Evolutionary conservation across 2,888 invertebrate genomes (phyloP), one percentile per base, ranked within the genome.

Genomic region (Drosophila crucigera): DNA sequence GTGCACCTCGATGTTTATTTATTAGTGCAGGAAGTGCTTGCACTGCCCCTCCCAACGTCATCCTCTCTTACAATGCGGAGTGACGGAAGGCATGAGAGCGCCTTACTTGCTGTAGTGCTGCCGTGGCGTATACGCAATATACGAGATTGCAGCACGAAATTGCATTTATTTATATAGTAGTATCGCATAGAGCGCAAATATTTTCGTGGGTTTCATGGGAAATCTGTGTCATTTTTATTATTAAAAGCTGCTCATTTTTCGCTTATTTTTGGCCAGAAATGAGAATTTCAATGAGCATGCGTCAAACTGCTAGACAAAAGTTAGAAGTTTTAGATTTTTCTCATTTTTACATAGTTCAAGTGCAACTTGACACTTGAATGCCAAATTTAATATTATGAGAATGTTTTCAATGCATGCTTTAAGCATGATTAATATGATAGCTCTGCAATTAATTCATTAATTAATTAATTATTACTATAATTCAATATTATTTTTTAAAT

Each of bases 221-320:
- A 85, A 84, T 90, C 67, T 90, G 91, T 84, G 84, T 84, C 84
- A 84, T 78, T 89, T 84, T 90, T 90, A 90, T 90, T 84, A 90
- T 84, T 90, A 84, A 90, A 86, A 89, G 61, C 62, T 67, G 83
- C 68, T 66, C 74, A 63, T 49, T 74, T 55, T 74, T 30, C 31
- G 63, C 73, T 52, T 73, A 62, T 78, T 78, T 78, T 78, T 41
- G 58, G 39, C 30, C 66, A 68, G 28, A 30, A 72, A 73, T 65
- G n/a, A 37, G 52, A 47, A 52, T 28, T 37, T 66, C 52, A 25
- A 31, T 19, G 28, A 14, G 47, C 11, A 33, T 22, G 49, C 56
- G 22, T 25, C 33, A 50, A 43, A 50, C 31, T 66, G 62, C 50
- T 39, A 54, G 28, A 54, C 50, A 47, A 61, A 53, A 31, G 35